Conservation (phyloP, 2,113 vertebrate genomes). For the Thalassoma bifasciatum region DNA sequence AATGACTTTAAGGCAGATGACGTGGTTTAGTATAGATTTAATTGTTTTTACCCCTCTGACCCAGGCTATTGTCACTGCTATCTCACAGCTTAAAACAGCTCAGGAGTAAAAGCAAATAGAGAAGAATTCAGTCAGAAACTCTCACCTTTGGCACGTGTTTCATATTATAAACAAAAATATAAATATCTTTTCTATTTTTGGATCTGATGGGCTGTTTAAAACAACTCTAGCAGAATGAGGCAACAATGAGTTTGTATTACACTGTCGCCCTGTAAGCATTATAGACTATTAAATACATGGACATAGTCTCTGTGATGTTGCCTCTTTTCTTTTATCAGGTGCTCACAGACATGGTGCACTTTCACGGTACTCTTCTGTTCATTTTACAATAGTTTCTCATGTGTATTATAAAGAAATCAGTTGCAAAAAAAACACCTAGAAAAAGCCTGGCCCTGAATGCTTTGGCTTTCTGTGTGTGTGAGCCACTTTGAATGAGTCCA, state of each 20-base stretch:
- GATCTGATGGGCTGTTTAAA: conserved; percentile 26
- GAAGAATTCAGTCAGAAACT: conserved; percentile 20
- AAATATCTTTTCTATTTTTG: conserved; percentile 19
- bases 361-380: conserved; percentile 3
- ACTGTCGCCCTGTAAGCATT: too few species aligned
- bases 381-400: background rate
- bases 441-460: conserved; percentile 30
- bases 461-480: conserved; percentile 32
- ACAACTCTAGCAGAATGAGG: too few species aligned
- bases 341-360: conserved; percentile 7
- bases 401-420: conserved; percentile 30
- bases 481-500: conserved; percentile 41
- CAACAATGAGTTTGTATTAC: too few species aligned
- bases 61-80: conserved; percentile 36
- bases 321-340: background rate
- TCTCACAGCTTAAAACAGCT: conserved; percentile 31
- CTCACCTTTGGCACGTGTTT: conserved; percentile 25
- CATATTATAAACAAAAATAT: conserved; percentile 4
- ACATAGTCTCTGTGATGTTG: too few species aligned
- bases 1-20: conserved; percentile 67
- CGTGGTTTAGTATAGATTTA: conserved; percentile 64
- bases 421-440: conserved; percentile 56
- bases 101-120: conserved; percentile 23
- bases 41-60: conserved; percentile 57
- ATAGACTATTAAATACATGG: too few species aligned